A percentile compares a stretch with the other conserved stretches of the same genome.
Conservation (phyloP, 2,888 invertebrate species). For the Phania funesta region DNA sequence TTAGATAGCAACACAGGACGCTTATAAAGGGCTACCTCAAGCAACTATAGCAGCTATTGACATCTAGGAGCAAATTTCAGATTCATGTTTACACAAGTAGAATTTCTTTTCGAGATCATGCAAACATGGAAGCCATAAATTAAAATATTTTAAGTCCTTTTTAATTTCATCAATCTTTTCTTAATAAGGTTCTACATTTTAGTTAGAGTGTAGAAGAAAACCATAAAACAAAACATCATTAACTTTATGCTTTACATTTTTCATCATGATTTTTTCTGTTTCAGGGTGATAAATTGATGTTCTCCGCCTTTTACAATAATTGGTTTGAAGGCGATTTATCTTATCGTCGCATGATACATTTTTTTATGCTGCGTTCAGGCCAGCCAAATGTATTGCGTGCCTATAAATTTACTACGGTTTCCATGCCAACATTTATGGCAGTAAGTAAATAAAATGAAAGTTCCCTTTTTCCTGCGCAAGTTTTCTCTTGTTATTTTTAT, state of each 20-base stretch:
- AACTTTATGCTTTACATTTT: background rate
- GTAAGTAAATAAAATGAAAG: conserved; percentile 68
- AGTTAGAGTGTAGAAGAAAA: no score
- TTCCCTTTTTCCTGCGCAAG: background rate
- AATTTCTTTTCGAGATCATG: no score
- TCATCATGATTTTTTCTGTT: background rate
- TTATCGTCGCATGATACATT: conserved; percentile 73
- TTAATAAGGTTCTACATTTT: no score
- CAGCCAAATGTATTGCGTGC: conserved; percentile 71
- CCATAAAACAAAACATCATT: conserved; percentile 8
- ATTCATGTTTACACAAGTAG: no score
- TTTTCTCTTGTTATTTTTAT: background rate
- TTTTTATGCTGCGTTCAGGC: conserved; percentile 73
- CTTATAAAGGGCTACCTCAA: no score
- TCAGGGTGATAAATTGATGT: conserved; percentile 72
- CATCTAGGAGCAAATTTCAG: no score
- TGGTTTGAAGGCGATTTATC: conserved; percentile 76
- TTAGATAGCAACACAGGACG: no score
- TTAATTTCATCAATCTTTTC: no score
- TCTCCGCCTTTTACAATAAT: conserved; percentile 75
- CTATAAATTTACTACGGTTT: conserved; percentile 74
- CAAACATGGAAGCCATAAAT: no score
- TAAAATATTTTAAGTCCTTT: no score
- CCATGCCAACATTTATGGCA: conserved; percentile 75
- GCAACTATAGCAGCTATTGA: no score